Evolutionary conservation across 1,140 invertebrate species (phyloP).

Genomic region (Drosophila persimilis): DNA sequence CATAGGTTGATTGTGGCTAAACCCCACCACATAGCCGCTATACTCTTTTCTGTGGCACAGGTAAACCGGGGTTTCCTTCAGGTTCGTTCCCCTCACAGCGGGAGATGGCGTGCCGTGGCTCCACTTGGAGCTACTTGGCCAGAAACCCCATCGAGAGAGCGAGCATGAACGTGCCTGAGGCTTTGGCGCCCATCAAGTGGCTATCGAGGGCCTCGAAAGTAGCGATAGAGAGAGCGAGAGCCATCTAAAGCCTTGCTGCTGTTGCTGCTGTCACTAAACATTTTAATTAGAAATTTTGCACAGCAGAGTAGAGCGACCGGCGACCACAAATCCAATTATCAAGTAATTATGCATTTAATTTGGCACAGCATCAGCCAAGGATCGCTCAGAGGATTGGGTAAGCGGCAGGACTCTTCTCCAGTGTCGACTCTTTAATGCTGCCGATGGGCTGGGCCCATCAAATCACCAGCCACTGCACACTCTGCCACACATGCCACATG

Average conservation of each 20-base stretch:
- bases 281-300: slow-evolving; percentile 77
- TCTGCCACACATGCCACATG: slow-evolving; percentile 18
- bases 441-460: slow-evolving; percentile 34
- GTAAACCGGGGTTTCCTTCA: neutral
- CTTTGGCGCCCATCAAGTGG: slow-evolving; percentile 48
- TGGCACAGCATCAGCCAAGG: slow-evolving; percentile 34
- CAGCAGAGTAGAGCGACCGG: slow-evolving; percentile 39
- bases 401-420: slow-evolving; percentile 29
- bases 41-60: slow-evolving; percentile 1
- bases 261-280: slow-evolving; percentile 60
- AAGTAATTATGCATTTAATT: slow-evolving; percentile 81
- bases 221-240: slow-evolving; percentile 19
- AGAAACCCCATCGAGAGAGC: slow-evolving; percentile 37
- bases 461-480: slow-evolving; percentile 32
- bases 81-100: slow-evolving; percentile 23
- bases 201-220: slow-evolving; percentile 41
- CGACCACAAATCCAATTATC: slow-evolving; percentile 78
- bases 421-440: slow-evolving; percentile 40
- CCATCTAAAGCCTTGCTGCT: slow-evolving; percentile 13
- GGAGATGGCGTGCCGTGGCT: slow-evolving; percentile 5
- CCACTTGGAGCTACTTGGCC: slow-evolving; percentile 37
- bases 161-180: slow-evolving; percentile 44
- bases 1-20: neutral
- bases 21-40: neutral
- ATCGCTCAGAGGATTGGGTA: neutral